Evolutionary conservation across 2,113 vertebrate species (phyloP).

Genomic region (Dascyllus trimaculatus): DNA sequence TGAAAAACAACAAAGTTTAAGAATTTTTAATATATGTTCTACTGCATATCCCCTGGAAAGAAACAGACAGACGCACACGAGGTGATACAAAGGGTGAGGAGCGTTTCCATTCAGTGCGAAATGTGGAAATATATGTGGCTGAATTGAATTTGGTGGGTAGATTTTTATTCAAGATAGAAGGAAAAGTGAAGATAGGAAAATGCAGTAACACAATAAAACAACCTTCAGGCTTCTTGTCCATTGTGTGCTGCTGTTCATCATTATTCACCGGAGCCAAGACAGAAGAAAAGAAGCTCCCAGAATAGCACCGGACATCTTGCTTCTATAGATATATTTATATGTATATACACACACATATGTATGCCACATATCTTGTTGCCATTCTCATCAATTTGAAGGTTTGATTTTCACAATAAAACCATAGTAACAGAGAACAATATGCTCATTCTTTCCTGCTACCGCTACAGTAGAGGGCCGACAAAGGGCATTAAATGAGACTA

Average conservation of each 20-base stretch:
- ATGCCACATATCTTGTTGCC: background rate
- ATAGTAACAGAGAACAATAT: conserved; percentile 1
- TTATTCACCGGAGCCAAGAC: background rate
- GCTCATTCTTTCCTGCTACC: background rate
- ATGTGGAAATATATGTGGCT: background rate
- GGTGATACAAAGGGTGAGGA: background rate
- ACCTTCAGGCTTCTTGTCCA: conserved; percentile 3
- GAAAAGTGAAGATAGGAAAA: conserved; percentile 15
- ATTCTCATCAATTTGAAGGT: conserved; percentile 5
- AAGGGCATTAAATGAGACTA: too few relatives aligned
- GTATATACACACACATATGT: background rate
- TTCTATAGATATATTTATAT: background rate
- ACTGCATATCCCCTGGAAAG: too few relatives aligned
- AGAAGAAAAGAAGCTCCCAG: background rate
- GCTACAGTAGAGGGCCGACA: background rate
- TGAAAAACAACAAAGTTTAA: background rate
- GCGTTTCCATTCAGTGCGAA: background rate
- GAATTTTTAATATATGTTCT: background rate
- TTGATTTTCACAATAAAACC: conserved; percentile 1
- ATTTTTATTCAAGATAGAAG: background rate
- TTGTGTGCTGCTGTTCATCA: conserved; percentile 9
- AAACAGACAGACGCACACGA: background rate
- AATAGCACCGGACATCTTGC: background rate
- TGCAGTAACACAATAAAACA: conserved; percentile 15
- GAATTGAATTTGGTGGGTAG: background rate